Base-by-base conservation (phyloP, 2,113 vertebrate genomes). In the Pipra filicauda region DNA sequence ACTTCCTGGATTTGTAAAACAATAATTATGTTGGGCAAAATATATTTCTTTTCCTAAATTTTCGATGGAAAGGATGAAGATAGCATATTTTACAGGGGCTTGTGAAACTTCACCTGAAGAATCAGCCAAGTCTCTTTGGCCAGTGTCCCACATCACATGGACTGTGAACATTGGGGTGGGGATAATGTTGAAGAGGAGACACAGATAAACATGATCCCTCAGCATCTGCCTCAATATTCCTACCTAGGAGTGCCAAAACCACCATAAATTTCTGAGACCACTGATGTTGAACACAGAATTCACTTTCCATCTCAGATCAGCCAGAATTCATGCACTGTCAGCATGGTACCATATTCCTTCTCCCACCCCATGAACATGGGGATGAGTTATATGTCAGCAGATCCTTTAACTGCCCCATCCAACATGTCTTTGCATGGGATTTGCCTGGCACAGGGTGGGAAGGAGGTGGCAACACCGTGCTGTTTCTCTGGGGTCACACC, bases 1-100 rank as follows among this genome's bases (percentile, higher is more conserved):
- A 23, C 22, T 69, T 41, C 13, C 20, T 1, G 1, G 4, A 2
- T 82, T 81, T 51, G 2, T 33, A 85, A 88, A 59, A 31, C 24
- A 83, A 26, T 3, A 41, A 49, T 81, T 61, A 17, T 1, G 1
- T 13, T 19, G 12, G 58, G 8, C 3, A 92, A 79, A 74, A 88
- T 33, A 64, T 48, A 22, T 37, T 85, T 79, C 23, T 92, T 76
- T 66, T 72, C 35, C 31, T 59, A 83, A 69, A 65, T 57, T 43
- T 8, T 12, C 6, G 30, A 31, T 54, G 16, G 52, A 89, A 81
- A 76, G 12, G 12, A n/a, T 39, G n/a, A 76, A 87, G 27, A 0
- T 0, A 86, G 3, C 22, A 61, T 0, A 0, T 37, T n/a, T 9
- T 12, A 64, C 37, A 35, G 17, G 4, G 15, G 6, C 8, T 78